Evolutionary conservation across 1,140 invertebrate species (phyloP), one percentile per base, ranked within the genome.

Genomic region (Mactra quadrangularis): DNA sequence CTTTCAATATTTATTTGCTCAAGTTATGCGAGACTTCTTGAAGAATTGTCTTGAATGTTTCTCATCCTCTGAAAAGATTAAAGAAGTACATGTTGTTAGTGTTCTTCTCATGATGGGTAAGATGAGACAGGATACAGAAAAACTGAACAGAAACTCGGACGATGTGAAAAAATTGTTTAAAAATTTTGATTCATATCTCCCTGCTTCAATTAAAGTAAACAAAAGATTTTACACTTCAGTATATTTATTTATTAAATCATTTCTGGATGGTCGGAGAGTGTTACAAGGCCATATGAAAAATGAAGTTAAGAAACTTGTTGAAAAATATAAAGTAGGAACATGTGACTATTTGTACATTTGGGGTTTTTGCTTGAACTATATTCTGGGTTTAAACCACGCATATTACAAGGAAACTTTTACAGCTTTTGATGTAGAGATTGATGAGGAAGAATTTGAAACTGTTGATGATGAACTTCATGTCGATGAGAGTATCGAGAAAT

Each of bases 11-110:
- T n/a, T 68, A 19, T n/a, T 41, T 7, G 47, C 38, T 27, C 64
- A 68, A n/a, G 64, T 68, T 11, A 68, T 31, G 38, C 47, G 45
- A 41, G 64, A 68, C 27, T 68, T 52, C 22, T 41, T 68, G 19
- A 29, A 29, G 9, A 50, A 15, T 29, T 27, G 1, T 33, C 29
- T 50, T 3, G 25, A 25, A 29, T 68, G 64, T 50, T 50, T 31
- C 47, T 45, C 15, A 7, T 38, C 31, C 4, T 19, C 31, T 3
- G 27, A 38, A 15, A 68, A 68, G 15, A 68, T 25, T 3, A 27
- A 68, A 6, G 64, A 68, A 50, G 64, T 41, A 29, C n/a, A 41
- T 1, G 64, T 38, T 27, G 22, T 68, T 27, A 27, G 64, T 25
- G 47, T 38, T 50, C 31, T 68, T 19, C 41, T 68, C 0, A 68